A percentile compares a stretch with the other conserved stretches of the same genome.
phyloP scores from a whole-genome alignment of 2,113 vertebrate species.

The Tachysurus fulvidraco region DNA sequence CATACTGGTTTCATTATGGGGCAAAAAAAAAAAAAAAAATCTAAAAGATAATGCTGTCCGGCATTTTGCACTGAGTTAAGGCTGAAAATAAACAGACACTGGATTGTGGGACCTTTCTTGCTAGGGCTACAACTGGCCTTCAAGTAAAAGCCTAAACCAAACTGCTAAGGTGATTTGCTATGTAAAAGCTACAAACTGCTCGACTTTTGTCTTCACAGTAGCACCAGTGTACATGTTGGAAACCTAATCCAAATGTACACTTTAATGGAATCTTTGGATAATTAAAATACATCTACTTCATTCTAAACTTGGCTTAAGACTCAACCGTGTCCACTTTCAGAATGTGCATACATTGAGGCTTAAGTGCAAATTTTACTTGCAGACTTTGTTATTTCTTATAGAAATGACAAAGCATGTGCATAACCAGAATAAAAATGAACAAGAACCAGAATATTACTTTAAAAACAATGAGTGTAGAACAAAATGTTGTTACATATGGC shows the following conservation, averaged over 20 bases:
- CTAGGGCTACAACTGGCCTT: constrained; percentile 47
- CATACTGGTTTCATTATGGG: constrained; percentile 51
- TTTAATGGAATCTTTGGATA: constrained; percentile 43
- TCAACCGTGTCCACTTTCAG: constrained; percentile 51
- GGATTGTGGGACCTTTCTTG: constrained; percentile 49
- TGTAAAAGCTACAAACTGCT: constrained; percentile 50
- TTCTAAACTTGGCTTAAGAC: constrained; percentile 44
- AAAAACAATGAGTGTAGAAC: constrained; percentile 58
- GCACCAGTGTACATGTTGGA: constrained; percentile 80
- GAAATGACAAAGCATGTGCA: constrained; percentile 61
- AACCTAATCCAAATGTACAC: constrained; percentile 59
- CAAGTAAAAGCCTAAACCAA: constrained; percentile 38
- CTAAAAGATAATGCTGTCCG: constrained; percentile 54
- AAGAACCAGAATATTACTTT: constrained; percentile 53
- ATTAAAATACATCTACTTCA: constrained; percentile 26
- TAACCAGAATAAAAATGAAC: constrained; percentile 56
- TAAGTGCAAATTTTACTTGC: constrained; percentile 59
- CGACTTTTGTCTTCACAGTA: constrained; percentile 72
- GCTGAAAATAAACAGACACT: constrained; percentile 58
- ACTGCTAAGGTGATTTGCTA: constrained; percentile 38
- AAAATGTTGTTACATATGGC: constrained; percentile 61
- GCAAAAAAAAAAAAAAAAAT: constrained; percentile 46
- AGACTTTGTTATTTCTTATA: constrained; percentile 62
- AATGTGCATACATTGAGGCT: constrained; percentile 57
- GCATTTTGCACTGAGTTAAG: constrained; percentile 52